Base-by-base conservation (phyloP, 2,888 invertebrate genomes). In the Tortricodes alternella region DNA sequence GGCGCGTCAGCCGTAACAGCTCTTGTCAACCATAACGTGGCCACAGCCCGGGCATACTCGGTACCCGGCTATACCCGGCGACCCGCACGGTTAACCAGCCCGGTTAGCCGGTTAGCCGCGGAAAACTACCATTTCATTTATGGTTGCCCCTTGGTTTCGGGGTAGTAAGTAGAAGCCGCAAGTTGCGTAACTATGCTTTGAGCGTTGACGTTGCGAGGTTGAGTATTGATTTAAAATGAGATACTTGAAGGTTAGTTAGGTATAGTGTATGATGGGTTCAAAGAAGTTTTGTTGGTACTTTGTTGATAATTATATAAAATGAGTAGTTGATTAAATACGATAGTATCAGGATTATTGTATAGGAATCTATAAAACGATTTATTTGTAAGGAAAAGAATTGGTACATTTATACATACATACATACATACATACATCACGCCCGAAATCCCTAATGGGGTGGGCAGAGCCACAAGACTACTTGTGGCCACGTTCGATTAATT, bases 81-180 rank as follows among this genome's bases (percentile, higher is more conserved):
- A 72, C 74, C 76, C 74, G n/a, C 73, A 80, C 74, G 77, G 78
- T 76, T 73, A 75, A 74, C 76, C 76, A 71, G 34, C 5, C 53
- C 70, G 67, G 69, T 67, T 68, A 67, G 73, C 71, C 71, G 80
- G 83, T 76, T 77, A 77, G 78, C 82, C 81, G 73, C 81, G 73
- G 84, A 88, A 88, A 89, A 89, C 88, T 87, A 87, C 85, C 85
- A 86, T 89, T 89, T 85, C 89, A 87, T 89, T 89, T 88, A 89
- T 78, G 88, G 85, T 82, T 76, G 79, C 76, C 80, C 82, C 80
- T 82, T 81, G 84, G 85, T 86, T 87, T 85, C 66, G 80, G 83
- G 81, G 81, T 82, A 83, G 85, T 76, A 76, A 80, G 78, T 78
- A 67, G 69, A 76, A 75, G 76, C 85, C 85, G 70, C 85, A 84